Evolutionary conservation across 2,113 vertebrate genomes (phyloP).

Genomic region (Eupsittula cactorum): DNA sequence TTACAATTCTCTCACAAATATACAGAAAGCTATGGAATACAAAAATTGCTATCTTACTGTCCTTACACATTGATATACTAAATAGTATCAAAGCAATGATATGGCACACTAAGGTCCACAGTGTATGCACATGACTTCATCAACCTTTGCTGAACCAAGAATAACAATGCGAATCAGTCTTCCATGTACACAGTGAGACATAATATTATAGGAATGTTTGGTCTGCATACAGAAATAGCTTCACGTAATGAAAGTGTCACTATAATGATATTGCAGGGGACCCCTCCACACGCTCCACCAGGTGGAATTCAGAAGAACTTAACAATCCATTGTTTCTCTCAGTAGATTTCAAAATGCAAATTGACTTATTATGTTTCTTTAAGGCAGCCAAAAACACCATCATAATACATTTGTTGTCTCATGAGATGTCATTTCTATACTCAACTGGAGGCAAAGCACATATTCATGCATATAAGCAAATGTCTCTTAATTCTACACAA

Average conservation of each 20-base stretch:
- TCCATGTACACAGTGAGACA: slow-evolving; percentile 27
- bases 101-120: neutral
- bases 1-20: neutral
- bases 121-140: neutral
- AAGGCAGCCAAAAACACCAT: neutral
- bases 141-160: slow-evolving; percentile 31
- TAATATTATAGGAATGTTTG: slow-evolving; percentile 53
- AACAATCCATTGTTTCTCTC: slow-evolving; percentile 56
- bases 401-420: neutral
- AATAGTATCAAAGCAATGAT: slow-evolving; percentile 16
- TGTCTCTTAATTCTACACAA: neutral
- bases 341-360: slow-evolving; percentile 74
- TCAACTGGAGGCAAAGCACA: slow-evolving; percentile 12
- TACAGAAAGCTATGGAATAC: slow-evolving; percentile 12
- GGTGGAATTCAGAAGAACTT: slow-evolving; percentile 65
- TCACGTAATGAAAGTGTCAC: slow-evolving; percentile 73
- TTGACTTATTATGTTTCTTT: slow-evolving; percentile 62
- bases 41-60: neutral
- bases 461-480: slow-evolving; percentile 26
- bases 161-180: slow-evolving; percentile 58
- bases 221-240: slow-evolving; percentile 57
- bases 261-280: slow-evolving; percentile 53
- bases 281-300: slow-evolving; percentile 25
- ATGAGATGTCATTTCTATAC: slow-evolving; percentile 35
- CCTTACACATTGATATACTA: neutral